Base-by-base conservation (phyloP, 2,888 invertebrate genomes). In the Acrocyrtus sp. region DNA sequence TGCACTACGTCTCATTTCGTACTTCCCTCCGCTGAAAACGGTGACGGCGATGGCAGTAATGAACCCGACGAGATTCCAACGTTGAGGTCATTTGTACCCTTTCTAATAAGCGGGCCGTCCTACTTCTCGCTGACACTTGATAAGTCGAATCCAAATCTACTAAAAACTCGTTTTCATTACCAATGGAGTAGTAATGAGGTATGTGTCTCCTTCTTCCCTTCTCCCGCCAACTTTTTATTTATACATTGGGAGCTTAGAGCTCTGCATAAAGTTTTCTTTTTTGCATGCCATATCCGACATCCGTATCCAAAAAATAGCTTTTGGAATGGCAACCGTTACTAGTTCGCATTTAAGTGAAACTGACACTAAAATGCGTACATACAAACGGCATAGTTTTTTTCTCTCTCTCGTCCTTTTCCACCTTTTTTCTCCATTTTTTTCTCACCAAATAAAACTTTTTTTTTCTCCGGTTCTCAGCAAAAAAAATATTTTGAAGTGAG, bases 111-210 rank as follows among this genome's bases (percentile, higher is more conserved):
- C 61, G 95, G 95, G 0, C 94, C 94, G 0, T 88, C 92, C 0
- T 89, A 90, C 70, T 90, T 94, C 82, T 89, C 90, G 48, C 84
- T 93, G 5, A 91, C 90, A 2, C 83, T 95, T 2, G 90, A 91
- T 81, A 95, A 95, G 83, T 91, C 93, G 0, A 92, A 95, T 83
- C 89, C 90, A 0, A 90, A 90, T 0, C 92, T 94, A 0, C 90
- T 91, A 78, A 91, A 88, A 19, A 95, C 93, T 83, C 86, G 91
- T 3, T 88, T 94, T 80, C 90, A 92, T 82, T 94, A 94, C 83
- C 90, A 88, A 77, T 91, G 90, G 90, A 88, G 89, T 50, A 87
- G 87, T 70, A 86, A 87, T 21, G 86, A 83, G 83, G 86, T 86
- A 83, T 8, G 58, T 39, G 10, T 51, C 41, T 41, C 39, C 41